A percentile compares a stretch with the other conserved stretches of the same genome.
These are phyloP conservation scores for Anseranas semipalmata DNA, from an alignment of 2,113 vertebrate genomes.

Conservation along the genomic window DNA sequence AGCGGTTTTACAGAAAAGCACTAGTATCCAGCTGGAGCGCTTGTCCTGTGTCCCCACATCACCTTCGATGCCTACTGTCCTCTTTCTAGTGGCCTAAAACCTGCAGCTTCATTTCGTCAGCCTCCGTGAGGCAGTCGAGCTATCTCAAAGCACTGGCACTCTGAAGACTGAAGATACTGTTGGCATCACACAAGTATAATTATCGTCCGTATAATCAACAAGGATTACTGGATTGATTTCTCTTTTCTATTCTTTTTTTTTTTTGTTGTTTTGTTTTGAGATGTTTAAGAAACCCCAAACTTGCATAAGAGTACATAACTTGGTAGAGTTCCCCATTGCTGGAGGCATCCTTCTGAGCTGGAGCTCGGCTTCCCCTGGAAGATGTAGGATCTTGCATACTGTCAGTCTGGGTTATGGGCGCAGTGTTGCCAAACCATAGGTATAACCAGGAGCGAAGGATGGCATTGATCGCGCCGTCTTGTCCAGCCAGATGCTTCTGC, in stretches of 20 bases:
- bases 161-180: constrained; percentile 20
- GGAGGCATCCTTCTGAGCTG: constrained; percentile 18
- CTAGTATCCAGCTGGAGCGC: neutral
- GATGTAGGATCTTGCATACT: neutral
- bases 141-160: constrained; percentile 3
- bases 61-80: neutral
- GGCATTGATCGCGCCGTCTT: accelerated
- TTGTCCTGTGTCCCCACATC: neutral
- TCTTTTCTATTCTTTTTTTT: neutral
- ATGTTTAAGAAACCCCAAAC: constrained; percentile 58
- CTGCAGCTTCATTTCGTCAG: neutral
- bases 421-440: neutral
- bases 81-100: neutral
- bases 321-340: constrained; percentile 52
- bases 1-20: neutral
- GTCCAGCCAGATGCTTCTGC: neutral
- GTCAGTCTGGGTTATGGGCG: neutral
- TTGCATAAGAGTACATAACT: constrained; percentile 38
- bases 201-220: constrained; percentile 40
- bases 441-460: neutral
- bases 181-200: constrained; percentile 43
- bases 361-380: neutral
- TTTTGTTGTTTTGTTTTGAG: neutral
- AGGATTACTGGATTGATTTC: constrained; percentile 29
- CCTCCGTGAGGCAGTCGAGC: neutral